Base-by-base conservation (phyloP, 2,888 invertebrate species). In the Rhagonycha fulva region DNA sequence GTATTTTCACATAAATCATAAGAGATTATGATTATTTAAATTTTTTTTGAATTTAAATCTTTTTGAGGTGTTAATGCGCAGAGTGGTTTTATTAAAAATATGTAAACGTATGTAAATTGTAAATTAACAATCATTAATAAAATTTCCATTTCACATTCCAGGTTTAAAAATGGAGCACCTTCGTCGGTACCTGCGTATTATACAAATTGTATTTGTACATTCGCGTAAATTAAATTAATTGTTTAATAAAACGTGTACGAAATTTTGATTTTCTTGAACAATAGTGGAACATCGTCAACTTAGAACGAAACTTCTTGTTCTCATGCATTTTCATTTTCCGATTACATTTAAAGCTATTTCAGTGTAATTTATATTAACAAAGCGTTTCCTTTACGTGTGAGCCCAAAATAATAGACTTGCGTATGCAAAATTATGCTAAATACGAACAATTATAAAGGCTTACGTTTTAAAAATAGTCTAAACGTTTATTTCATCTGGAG, bases 351-450 rank as follows among this genome's bases (percentile, higher is more conserved):
- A 24, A 66, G 23, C 24, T 24, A 66, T 66, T 24, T 26, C 63
- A 24, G 63, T 66, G 63, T 66, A 66, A 66, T 66, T 66, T 24
- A 66, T 26, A 66, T 24, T 66, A 66, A 66, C 63, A 66, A 66
- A 66, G 63, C 23, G 63, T 66, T 66, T 66, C 63, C 23, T 66
- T 14, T 66, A 24, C n/a, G 63, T 66, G 26, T 24, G 63, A 66
- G 26, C 26, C 24, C 12, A 26, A 66, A 66, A 23, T 66, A 24
- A 66, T 19, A 62, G 63, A 66, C 63, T 66, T 66, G 63, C 24
- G 23, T 66, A 26, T 26, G 26, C 26, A 66, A 24, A 66, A 24
- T 66, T 66, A 66, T 66, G n/a, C 24, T 47, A 47, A 47, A 47
- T n/a, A 47, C 47, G n/a, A n/a, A 19, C 19, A 19, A 47, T 47